Evolutionary conservation across 2,797 vertebrate species (phyloP), one percentile per base, ranked within the genome.

Genomic region (Carapus acus): DNA sequence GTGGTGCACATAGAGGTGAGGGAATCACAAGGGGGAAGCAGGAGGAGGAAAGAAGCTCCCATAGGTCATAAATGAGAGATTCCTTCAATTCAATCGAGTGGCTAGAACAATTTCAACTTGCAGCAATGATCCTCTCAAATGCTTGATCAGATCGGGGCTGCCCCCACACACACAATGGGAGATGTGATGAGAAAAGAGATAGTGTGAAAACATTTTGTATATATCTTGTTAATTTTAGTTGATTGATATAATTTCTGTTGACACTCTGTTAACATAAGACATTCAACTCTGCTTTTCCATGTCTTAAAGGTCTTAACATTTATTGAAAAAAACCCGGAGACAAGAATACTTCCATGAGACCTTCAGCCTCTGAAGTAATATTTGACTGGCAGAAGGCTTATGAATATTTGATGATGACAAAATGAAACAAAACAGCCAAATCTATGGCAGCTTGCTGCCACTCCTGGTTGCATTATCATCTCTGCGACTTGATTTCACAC

Each of bases 1-100:
- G 31, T 50, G 33, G 66, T 64, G 60, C 65, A 50, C 54, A 60
- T 40, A 61, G 22, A 69, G 52, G 71, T 49, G 55, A 60, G 51
- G 58, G 51, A 64, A 34, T 55, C 44, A 43, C 65, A 62, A 63
- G 56, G 50, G 46, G 47, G 59, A 57, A 31, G 55, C 24, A 52
- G 45, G 45, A 31, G 43, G 22, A 47, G 47, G 55, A 34, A 8
- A 15, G 49, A 34, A 45, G 36, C 27, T 61, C 43, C 67, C 56
- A 69, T 63, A 55, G 54, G 71, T 67, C 60, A 51, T 53, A 46
- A 58, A 39, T 65, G 64, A 36, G 33, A 38, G 50, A 44, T n/a
- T 56, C 19, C 41, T 29, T 49, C 67, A 40, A 54, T 39, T 58
- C 41, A 61, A 70, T 38, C 62, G 31, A 73, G 54, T 59, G 46